phyloP scores from a whole-genome alignment of 2,797 vertebrate genomes.

The Lutjanus campechanus region DNA sequence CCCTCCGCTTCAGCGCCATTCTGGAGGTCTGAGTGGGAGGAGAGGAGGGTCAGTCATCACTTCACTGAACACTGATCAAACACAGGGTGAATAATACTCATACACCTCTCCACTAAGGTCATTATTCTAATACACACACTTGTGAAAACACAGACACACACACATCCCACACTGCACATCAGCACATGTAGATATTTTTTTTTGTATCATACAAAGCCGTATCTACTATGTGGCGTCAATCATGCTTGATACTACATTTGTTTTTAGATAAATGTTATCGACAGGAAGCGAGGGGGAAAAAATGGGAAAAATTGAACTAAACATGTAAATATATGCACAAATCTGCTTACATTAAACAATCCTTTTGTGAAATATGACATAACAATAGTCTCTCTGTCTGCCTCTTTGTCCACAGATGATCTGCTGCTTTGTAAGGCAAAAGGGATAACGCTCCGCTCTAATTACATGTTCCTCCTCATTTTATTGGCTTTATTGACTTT shows the following conservation, averaged over 20 bases:
- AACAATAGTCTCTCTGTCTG: conserved; percentile 8
- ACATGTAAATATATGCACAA: not conserved
- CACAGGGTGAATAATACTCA: conserved; percentile 54
- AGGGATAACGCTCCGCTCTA: conserved; percentile 44
- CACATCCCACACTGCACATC: not conserved
- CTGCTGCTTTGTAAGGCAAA: conserved; percentile 41
- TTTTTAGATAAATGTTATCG: not conserved
- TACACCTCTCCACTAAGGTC: conserved; percentile 34
- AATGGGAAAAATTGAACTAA: not conserved
- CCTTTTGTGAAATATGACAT: not conserved
- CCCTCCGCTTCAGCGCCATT: conserved; percentile 32
- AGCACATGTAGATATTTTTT: not conserved
- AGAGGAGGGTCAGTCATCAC: conserved; percentile 54
- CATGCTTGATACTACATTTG: not conserved
- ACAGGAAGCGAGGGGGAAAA: not conserved
- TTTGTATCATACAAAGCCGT: not conserved
- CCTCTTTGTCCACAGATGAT: conserved; percentile 63
- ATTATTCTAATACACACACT: conserved; percentile 6
- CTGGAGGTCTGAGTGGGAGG: conserved; percentile 62
- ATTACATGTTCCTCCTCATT: conserved; percentile 42
- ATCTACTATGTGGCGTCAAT: not conserved
- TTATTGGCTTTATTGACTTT: conserved; percentile 48
- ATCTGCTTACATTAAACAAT: not conserved
- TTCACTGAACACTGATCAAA: conserved; percentile 52
- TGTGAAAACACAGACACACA: not conserved